Evolutionary conservation across 2,797 vertebrate species (phyloP), one percentile per base, ranked within the genome.

Genomic region (Allobates femoralis): DNA sequence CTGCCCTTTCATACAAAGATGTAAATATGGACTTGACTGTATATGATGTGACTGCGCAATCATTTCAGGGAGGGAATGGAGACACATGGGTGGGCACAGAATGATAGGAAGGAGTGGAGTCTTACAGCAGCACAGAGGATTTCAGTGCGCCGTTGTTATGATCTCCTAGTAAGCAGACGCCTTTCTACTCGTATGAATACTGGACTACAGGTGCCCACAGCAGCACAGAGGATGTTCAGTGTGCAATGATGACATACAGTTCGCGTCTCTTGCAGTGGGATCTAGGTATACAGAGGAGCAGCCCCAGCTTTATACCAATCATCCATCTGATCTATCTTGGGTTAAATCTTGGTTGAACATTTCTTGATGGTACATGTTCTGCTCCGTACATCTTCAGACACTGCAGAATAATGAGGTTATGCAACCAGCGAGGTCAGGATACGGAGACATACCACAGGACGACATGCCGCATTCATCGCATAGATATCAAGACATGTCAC

Each of bases 381-480:
- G 32, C 32, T 69, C 8, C 21, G 66, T 32, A 18, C 64, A 7
- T 14, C 23, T 5, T 26, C n/a, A n/a, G n/a, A 53, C 16, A 18
- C 16, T 12, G 51, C 51, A 15, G 51, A 16, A 67, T 67, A 32
- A 55, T 77, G 53, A 78, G 75, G 18, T 78, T 78, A 78, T n/a
- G 53, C 28, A 78, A 78, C 50, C 7, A 21, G 1, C 16, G 19
- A 34, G 74, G 50, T 53, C 1, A 56, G 34, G 12, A 30, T 18
- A 21, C 8, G 14, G 26, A 53, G 15, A 58, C 28, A 58, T 78
- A 56, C 53, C 75, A 56, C 15, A 30, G 16, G 74, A 50, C 21
- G 74, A 78, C 53, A 19, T 2, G 32, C 16, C 32, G 11, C 75
- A 78, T 78, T 78, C 28, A 78, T 58, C 32, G 15, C 53, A 78